Evolutionary conservation across 2,888 invertebrate genomes (phyloP).

Genomic region (Euplagia quadripunctaria): DNA sequence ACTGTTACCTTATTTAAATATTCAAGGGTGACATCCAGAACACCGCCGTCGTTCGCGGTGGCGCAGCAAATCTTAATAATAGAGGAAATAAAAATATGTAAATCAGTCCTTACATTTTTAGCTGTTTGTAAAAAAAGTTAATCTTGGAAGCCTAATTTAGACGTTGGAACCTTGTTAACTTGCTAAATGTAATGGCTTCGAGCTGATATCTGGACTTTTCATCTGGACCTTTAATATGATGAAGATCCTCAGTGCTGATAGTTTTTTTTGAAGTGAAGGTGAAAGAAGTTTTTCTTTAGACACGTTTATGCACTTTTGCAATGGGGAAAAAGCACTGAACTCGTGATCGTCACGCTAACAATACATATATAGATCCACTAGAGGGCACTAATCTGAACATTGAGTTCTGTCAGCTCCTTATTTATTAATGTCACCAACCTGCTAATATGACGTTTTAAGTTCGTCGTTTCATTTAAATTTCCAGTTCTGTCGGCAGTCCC

Average conservation of each 20-base stretch:
- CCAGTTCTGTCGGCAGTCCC: too few relatives aligned
- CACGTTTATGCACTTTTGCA: too few relatives aligned
- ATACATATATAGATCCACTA: too few relatives aligned
- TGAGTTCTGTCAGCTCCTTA: too few relatives aligned
- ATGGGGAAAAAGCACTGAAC: too few relatives aligned
- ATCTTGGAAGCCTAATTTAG: conserved; percentile 24
- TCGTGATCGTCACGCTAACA: too few relatives aligned
- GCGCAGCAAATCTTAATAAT: conserved; percentile 35
- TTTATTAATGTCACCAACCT: too few relatives aligned
- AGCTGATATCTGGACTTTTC: not conserved
- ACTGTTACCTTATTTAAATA: conserved; percentile 1
- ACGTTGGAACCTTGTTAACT: conserved; percentile 10
- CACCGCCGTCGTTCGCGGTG: conserved; percentile 4
- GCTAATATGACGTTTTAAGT: too few relatives aligned
- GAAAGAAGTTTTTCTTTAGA: too few relatives aligned
- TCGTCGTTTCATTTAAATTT: too few relatives aligned
- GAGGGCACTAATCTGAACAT: too few relatives aligned
- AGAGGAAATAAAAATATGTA: conserved; percentile 44
- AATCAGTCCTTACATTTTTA: conserved; percentile 37
- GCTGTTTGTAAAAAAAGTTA: conserved; percentile 14
- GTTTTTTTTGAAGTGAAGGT: not conserved
- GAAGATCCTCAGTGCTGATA: not conserved
- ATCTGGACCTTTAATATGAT: not conserved
- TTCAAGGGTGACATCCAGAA: not conserved
- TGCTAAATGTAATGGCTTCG: conserved; percentile 3